Evolutionary conservation across 2,797 vertebrate species (phyloP).

Genomic region (Scarus forsteni): DNA sequence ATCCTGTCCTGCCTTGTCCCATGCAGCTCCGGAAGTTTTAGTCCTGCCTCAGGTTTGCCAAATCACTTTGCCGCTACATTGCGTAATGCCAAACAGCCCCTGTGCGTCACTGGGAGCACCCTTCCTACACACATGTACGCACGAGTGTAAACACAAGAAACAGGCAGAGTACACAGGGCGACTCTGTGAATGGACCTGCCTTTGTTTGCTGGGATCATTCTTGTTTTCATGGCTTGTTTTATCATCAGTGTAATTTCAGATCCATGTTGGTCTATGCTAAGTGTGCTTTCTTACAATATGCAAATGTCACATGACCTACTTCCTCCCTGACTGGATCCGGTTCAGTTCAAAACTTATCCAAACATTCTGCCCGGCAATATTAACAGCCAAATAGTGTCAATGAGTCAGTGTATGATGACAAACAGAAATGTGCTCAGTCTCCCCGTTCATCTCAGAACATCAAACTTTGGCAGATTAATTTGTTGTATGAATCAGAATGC

Average conservation of each 20-base stretch:
- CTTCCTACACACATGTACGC: constrained; percentile 61
- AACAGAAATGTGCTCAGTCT: constrained; percentile 9
- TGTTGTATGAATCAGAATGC: not conserved
- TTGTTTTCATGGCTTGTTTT: constrained; percentile 30
- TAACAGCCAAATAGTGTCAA: constrained; percentile 18
- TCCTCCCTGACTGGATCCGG: constrained; percentile 22
- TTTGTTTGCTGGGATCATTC: constrained; percentile 56
- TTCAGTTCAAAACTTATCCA: constrained; percentile 26
- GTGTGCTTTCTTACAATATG: not conserved
- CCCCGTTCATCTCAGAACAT: constrained; percentile 11
- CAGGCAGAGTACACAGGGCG: constrained; percentile 22
- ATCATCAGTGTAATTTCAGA: constrained; percentile 31
- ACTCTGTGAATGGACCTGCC: constrained; percentile 33
- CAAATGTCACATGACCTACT: constrained; percentile 26
- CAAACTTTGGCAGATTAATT: not conserved
- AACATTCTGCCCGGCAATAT: constrained; percentile 26
- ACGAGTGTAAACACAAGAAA: constrained; percentile 55
- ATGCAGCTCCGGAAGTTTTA: constrained; percentile 57
- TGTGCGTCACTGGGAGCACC: constrained; percentile 80
- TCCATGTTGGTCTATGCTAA: constrained; percentile 11
- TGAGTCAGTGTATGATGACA: constrained; percentile 21
- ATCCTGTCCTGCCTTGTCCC: constrained; percentile 60
- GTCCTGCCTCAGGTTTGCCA: constrained; percentile 68
- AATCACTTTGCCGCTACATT: constrained; percentile 60
- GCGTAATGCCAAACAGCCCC: constrained; percentile 71